A percentile compares a stretch with the other conserved stretches of the same genome.
phyloP scores from a whole-genome alignment of 2,797 vertebrate genomes.

The Enteromius treurensis region DNA sequence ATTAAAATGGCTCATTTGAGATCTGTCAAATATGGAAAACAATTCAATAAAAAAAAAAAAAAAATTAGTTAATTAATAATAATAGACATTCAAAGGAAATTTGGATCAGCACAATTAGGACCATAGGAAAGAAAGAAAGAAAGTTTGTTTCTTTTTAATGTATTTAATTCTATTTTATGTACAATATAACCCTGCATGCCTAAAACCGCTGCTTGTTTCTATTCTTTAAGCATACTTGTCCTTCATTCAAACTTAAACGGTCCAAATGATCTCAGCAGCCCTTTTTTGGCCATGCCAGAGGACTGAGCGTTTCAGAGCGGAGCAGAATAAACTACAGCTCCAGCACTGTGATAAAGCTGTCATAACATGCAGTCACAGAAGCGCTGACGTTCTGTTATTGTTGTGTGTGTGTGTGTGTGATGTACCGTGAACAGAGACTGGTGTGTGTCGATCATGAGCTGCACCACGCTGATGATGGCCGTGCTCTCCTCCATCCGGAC shows the following conservation, averaged over 20 bases:
- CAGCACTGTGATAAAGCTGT: neutral
- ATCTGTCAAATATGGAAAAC: too few relatives aligned
- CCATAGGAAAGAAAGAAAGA: too few relatives aligned
- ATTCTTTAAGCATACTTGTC: neutral
- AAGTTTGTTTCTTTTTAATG: too few relatives aligned
- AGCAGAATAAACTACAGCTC: neutral
- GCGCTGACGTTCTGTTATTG: neutral
- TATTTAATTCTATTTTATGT: too few relatives aligned
- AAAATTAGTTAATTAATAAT: too few relatives aligned
- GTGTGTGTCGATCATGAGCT: conserved; percentile 90
- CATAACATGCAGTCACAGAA: neutral
- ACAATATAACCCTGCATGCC: neutral
- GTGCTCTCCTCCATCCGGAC: conserved; percentile 93
- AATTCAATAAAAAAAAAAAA: too few relatives aligned
- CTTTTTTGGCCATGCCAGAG: neutral
- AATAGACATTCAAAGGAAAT: too few relatives aligned
- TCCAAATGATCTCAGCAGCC: neutral
- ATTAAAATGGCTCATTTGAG: too few relatives aligned
- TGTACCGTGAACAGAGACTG: conserved; percentile 90
- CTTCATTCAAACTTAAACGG: neutral
- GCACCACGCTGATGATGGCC: conserved; percentile 90
- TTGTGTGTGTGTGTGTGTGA: neutral
- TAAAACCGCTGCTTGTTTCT: neutral
- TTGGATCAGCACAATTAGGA: too few relatives aligned
- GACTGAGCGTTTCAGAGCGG: neutral